phyloP scores from a whole-genome alignment of 2,113 vertebrate species.

The Dryoscopus gambensis region DNA sequence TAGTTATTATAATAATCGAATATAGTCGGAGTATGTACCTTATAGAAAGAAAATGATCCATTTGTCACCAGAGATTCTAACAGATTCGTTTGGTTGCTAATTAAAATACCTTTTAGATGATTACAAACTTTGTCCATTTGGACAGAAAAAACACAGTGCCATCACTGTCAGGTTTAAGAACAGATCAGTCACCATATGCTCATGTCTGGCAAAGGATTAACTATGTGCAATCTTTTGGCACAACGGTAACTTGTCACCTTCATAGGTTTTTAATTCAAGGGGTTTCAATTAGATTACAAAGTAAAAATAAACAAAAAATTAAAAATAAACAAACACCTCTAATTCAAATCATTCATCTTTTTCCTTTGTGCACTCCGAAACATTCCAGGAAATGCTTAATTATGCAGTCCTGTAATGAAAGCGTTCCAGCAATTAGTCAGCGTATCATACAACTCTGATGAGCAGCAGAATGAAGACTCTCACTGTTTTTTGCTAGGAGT shows the following conservation, averaged over 20 bases:
- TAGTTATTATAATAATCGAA: background rate
- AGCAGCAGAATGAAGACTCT: background rate
- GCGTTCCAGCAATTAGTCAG: background rate
- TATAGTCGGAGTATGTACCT: background rate
- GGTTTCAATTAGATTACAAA: background rate
- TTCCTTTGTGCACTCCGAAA: background rate
- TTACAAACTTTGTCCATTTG: background rate
- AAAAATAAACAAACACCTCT: background rate
- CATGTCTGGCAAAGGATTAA: slow-evolving; percentile 6
- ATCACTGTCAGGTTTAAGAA: background rate
- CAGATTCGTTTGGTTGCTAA: background rate
- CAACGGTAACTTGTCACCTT: background rate
- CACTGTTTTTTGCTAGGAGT: background rate
- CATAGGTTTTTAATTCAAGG: background rate
- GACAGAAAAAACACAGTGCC: background rate
- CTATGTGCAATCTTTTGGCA: background rate
- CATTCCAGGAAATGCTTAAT: background rate
- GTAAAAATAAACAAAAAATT: background rate
- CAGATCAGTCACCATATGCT: slow-evolving; percentile 1
- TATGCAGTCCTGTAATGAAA: background rate
- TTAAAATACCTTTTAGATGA: background rate
- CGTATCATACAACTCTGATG: background rate
- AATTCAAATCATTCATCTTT: background rate
- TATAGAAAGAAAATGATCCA: background rate
- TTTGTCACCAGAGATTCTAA: background rate